phyloP scores from a whole-genome alignment of 2,113 vertebrate species.

The Rattus rattus region DNA sequence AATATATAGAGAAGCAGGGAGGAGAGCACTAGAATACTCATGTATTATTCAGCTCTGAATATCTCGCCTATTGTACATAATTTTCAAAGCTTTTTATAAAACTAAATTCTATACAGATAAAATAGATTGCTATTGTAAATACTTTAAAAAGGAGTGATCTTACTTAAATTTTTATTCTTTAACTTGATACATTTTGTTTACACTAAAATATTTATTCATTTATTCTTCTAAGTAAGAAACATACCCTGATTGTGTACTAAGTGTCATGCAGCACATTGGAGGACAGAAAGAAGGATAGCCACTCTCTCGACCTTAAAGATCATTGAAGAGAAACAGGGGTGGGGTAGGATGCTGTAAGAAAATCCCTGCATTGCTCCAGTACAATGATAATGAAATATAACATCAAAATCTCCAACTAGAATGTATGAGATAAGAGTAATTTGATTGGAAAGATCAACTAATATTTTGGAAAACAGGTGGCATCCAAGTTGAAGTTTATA shows the following conservation, averaged over 20 bases:
- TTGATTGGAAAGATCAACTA: neutral
- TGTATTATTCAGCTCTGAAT: neutral
- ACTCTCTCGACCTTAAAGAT: neutral
- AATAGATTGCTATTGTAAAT: neutral
- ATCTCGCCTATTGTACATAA: neutral
- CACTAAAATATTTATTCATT: neutral
- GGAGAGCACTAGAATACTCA: neutral
- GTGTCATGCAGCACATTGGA: neutral
- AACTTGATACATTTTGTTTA: neutral
- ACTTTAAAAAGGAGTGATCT: neutral
- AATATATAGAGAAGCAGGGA: neutral
- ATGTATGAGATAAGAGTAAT: neutral
- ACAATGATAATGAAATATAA: neutral
- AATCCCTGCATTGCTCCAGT: neutral
- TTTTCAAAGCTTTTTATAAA: neutral
- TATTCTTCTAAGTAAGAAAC: neutral
- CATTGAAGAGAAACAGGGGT: neutral
- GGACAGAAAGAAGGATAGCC: neutral
- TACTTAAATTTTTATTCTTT: neutral
- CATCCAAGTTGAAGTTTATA: neutral
- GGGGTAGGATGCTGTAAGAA: neutral
- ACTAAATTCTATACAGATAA: neutral
- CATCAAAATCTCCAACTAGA: neutral
- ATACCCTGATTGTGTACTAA: neutral
- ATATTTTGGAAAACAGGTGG: neutral